Conservation (phyloP, 1,140 invertebrate species). For the Bombus superbus region DNA sequence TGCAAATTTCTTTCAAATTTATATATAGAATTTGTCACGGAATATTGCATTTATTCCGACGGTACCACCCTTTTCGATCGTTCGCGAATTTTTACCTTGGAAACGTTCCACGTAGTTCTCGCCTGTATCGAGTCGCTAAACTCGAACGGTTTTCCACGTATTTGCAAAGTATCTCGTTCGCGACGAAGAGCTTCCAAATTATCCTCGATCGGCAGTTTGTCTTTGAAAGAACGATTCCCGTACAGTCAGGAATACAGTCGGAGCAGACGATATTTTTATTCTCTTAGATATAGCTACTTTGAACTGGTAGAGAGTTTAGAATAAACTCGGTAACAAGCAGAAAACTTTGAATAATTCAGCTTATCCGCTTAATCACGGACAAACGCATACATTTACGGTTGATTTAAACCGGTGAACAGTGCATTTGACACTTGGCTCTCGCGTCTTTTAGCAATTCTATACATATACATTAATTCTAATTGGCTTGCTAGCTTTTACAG, state of each 20-base stretch:
- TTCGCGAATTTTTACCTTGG: background rate
- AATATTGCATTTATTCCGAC: background rate
- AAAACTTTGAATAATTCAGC: conserved; percentile 10
- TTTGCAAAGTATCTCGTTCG: too few relatives aligned
- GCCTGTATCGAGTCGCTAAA: too few relatives aligned
- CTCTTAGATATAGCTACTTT: background rate
- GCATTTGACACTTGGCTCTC: background rate
- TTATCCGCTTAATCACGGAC: background rate
- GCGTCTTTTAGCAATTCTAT: background rate
- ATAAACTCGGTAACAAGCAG: background rate
- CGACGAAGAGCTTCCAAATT: too few relatives aligned
- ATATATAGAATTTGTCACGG: background rate
- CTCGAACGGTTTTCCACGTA: too few relatives aligned
- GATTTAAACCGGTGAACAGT: background rate
- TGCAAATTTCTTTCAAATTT: background rate
- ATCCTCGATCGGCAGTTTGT: too few relatives aligned
- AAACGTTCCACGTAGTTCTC: too few relatives aligned
- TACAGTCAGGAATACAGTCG: too few relatives aligned
- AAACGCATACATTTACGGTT: background rate
- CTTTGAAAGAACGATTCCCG: too few relatives aligned
- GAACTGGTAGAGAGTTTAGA: background rate
- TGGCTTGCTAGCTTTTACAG: background rate
- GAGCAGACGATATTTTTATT: background rate
- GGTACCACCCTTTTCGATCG: too few relatives aligned
- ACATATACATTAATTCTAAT: background rate